Evolutionary conservation across 2,797 vertebrate species (phyloP).

Genomic region (Lemur catta): DNA sequence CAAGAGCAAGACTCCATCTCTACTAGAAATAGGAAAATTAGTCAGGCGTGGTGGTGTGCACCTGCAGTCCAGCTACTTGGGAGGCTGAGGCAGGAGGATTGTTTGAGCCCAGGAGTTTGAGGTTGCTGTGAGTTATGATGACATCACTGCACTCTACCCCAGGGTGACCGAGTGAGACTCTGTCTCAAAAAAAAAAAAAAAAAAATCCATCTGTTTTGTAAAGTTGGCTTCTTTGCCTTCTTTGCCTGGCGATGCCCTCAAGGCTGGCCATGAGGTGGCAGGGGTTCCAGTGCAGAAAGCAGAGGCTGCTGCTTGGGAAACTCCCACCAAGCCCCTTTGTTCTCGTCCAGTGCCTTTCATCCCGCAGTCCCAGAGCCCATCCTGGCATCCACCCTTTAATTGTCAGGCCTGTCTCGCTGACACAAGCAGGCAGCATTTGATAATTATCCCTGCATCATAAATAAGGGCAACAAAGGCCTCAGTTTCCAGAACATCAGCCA

Average conservation of each 20-base stretch:
- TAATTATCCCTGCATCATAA: not conserved
- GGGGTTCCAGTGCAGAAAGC: not conserved
- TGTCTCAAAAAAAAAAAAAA: not conserved
- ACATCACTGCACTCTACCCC: not conserved
- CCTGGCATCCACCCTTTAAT: not conserved
- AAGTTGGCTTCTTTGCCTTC: not conserved
- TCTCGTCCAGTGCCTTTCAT: not conserved
- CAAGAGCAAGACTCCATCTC: not conserved
- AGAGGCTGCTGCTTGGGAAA: not conserved
- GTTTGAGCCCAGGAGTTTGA: not conserved
- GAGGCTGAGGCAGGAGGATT: not conserved
- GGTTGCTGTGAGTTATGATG: not conserved
- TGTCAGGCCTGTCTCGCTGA: not conserved
- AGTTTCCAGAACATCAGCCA: not conserved
- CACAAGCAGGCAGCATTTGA: not conserved
- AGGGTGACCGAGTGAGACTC: not conserved
- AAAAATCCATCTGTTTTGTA: not conserved
- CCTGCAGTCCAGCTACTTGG: not conserved
- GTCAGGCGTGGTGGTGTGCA: rapidly evolving
- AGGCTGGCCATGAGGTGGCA: not conserved
- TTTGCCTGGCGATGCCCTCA: not conserved
- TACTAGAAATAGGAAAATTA: not conserved
- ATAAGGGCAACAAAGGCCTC: not conserved
- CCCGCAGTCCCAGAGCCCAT: not conserved
- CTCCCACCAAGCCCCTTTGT: not conserved